phyloP scores from a whole-genome alignment of 2,888 invertebrate genomes.

The Phengaris alcon region DNA sequence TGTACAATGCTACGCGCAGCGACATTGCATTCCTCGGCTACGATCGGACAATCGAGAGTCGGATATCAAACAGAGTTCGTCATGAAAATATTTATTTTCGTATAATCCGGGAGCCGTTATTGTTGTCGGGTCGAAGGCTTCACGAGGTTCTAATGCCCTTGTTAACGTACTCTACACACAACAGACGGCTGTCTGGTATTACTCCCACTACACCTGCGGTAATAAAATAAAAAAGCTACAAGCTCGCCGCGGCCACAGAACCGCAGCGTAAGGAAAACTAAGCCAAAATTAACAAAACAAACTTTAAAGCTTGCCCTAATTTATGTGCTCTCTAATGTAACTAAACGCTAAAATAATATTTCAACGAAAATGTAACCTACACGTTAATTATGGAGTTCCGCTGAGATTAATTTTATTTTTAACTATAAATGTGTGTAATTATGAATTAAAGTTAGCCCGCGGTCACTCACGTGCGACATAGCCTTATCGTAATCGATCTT shows the following conservation, averaged over 20 bases:
- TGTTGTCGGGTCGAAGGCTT: constrained; percentile 49
- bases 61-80: constrained; percentile 71
- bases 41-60: constrained; percentile 55
- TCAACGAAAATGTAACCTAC: constrained; percentile 21
- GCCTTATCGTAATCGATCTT: constrained; percentile 57
- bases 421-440: constrained; percentile 26
- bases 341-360: constrained; percentile 6
- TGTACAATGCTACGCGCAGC: constrained; percentile 62
- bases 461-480: constrained; percentile 65
- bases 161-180: constrained; percentile 82
- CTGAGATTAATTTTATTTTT: constrained; percentile 29
- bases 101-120: constrained; percentile 71
- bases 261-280: constrained; percentile 55
- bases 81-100: constrained; percentile 72
- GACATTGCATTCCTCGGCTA: constrained; percentile 75
- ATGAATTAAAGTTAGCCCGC: constrained; percentile 39
- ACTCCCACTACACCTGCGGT: constrained; percentile 82
- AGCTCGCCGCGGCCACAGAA: constrained; percentile 64
- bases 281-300: constrained; percentile 38
- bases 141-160: constrained; percentile 74
- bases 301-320: constrained; percentile 14
- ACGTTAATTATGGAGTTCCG: constrained; percentile 32
- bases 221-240: constrained; percentile 78
- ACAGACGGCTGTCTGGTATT: constrained; percentile 81
- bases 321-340: constrained; percentile 16